These are phyloP conservation scores for Trichacis sp. DNA, from an alignment of 2,888 invertebrate species.

Conservation along the genomic window DNA sequence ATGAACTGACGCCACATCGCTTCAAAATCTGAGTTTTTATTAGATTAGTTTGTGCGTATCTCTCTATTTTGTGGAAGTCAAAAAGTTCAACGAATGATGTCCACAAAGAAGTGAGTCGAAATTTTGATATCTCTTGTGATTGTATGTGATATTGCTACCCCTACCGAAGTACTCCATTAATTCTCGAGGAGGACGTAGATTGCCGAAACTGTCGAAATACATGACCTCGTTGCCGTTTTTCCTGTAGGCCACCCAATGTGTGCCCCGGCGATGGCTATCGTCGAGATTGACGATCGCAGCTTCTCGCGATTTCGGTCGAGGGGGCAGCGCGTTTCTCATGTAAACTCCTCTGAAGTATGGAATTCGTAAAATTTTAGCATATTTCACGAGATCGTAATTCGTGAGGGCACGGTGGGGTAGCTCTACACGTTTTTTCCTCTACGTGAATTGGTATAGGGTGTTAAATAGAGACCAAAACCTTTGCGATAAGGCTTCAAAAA, in stretches of 20 bases:
- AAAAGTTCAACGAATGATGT: slow-evolving; percentile 21
- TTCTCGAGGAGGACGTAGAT: slow-evolving; percentile 27
- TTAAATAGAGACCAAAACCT: too few relatives aligned
- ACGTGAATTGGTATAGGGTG: too few relatives aligned
- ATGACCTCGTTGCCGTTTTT: slow-evolving; percentile 8
- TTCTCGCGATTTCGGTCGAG: slow-evolving; percentile 22
- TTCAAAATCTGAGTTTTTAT: too few relatives aligned
- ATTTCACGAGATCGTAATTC: too few relatives aligned
- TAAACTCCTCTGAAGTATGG: slow-evolving; percentile 41
- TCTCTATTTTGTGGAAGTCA: too few relatives aligned
- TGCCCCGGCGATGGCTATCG: slow-evolving; percentile 28
- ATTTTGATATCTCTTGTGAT: slow-evolving; percentile 22
- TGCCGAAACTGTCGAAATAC: slow-evolving; percentile 39
- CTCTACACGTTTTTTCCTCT: slow-evolving; percentile 23
- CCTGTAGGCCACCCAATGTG: slow-evolving; percentile 43
- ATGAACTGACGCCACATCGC: too few relatives aligned
- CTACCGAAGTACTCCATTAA: slow-evolving; percentile 23
- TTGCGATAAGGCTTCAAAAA: too few relatives aligned
- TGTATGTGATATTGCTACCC: slow-evolving; percentile 35
- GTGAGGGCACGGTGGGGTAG: too few relatives aligned
- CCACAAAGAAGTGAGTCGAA: slow-evolving; percentile 13
- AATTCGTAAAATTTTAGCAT: slow-evolving; percentile 37
- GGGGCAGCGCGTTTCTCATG: slow-evolving; percentile 35
- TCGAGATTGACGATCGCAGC: too few relatives aligned
- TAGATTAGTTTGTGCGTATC: not conserved